Percentiles rank a stretch among this genome's conserved stretches.
Conservation (phyloP, 2,113 vertebrate species). For the Engystomops pustulosus region DNA sequence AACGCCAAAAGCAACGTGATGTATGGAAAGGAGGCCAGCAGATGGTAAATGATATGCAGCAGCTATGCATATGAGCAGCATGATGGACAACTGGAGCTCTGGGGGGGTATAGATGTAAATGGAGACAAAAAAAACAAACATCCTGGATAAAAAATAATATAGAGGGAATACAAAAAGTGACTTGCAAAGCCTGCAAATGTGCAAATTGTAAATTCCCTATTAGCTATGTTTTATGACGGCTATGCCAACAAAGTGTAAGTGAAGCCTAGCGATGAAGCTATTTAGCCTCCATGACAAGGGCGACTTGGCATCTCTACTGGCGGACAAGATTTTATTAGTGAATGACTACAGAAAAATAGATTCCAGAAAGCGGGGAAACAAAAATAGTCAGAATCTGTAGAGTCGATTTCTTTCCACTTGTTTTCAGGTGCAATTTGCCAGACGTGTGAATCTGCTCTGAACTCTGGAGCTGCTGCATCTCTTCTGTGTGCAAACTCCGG, state of each 20-base stretch:
- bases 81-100: neutral
- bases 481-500: neutral
- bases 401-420: conserved; percentile 7
- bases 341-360: conserved; percentile 10
- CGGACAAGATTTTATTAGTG: conserved; percentile 3
- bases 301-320: conserved; percentile 6
- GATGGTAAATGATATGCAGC: conserved; percentile 42
- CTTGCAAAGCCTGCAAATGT: neutral
- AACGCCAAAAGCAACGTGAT: conserved; percentile 27
- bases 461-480: neutral
- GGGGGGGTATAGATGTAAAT: conserved; percentile 30
- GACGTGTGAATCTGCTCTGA: conserved; percentile 20
- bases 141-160: conserved; percentile 13
- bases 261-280: neutral
- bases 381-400: neutral
- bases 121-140: neutral
- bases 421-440: conserved; percentile 15
- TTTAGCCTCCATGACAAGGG: conserved; percentile 16
- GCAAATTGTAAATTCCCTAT: conserved; percentile 5
- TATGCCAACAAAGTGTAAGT: conserved; percentile 22
- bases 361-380: conserved; percentile 4
- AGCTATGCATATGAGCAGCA: neutral
- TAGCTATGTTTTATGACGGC: conserved; percentile 28
- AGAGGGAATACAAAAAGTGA: conserved; percentile 13
- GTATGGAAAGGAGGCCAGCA: conserved; percentile 47